These are phyloP conservation scores for Bombus difficillimus DNA, from an alignment of 1,140 invertebrate genomes.

Conservation along the genomic window DNA sequence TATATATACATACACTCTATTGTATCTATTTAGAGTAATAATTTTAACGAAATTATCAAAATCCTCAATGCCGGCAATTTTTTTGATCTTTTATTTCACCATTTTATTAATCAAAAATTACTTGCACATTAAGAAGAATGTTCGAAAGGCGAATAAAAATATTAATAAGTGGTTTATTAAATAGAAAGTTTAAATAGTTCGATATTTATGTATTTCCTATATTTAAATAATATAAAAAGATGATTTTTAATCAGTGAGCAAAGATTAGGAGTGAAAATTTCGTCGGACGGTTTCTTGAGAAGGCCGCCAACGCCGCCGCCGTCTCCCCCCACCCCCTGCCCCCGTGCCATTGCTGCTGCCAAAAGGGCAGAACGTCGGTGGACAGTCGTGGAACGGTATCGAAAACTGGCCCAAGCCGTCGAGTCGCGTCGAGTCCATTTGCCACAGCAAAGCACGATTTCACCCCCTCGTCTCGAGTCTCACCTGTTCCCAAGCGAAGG, in stretches of 20 bases:
- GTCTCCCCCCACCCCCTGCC: no score
- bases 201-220: neutral
- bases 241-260: neutral
- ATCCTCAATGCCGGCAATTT: neutral
- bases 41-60: neutral
- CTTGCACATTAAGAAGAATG: no score
- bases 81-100: neutral
- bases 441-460: slow-evolving; percentile 48
- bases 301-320: no score
- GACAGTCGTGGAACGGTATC: neutral
- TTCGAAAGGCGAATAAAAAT: neutral
- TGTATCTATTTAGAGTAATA: neutral
- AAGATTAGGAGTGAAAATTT: neutral
- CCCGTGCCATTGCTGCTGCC: no score
- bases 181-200: neutral
- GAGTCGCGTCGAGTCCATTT: slow-evolving; percentile 50
- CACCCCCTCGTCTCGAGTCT: slow-evolving; percentile 41
- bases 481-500: slow-evolving; percentile 48
- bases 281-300: neutral
- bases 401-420: slow-evolving; percentile 53
- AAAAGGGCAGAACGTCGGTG: neutral
- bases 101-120: no score
- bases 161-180: neutral
- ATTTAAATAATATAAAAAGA: neutral
- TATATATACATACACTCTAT: no score